These are phyloP conservation scores for Drosophila siamana DNA, from an alignment of 2,888 invertebrate genomes.

Conservation along the genomic window DNA sequence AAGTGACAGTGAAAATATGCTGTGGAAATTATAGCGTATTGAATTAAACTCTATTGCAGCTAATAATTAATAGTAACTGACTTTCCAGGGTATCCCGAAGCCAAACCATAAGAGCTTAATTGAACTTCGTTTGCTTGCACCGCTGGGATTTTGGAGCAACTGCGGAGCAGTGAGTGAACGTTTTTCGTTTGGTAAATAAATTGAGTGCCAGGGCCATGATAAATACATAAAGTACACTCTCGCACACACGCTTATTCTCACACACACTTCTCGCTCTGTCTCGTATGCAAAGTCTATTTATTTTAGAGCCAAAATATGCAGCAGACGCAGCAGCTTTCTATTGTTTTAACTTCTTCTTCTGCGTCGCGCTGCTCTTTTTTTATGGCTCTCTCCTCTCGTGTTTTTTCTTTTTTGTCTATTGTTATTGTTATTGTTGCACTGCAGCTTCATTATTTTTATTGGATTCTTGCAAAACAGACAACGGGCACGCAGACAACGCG, in stretches of 20 bases:
- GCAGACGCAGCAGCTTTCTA: constrained; percentile 72
- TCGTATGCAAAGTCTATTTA: constrained; percentile 77
- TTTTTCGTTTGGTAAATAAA: constrained; percentile 74
- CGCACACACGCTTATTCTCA: constrained; percentile 16
- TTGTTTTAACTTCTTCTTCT: constrained; percentile 65
- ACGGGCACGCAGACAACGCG: constrained; percentile 3
- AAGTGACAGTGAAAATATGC: not conserved
- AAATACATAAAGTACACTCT: constrained; percentile 48
- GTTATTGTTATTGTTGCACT: constrained; percentile 56
- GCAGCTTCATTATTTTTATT: constrained; percentile 76
- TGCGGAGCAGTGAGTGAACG: constrained; percentile 52
- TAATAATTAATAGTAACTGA: not conserved
- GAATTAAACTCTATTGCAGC: not conserved
- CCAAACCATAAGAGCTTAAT: not conserved
- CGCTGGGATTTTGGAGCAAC: constrained; percentile 38
- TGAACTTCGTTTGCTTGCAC: constrained; percentile 18
- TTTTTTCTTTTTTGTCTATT: constrained; percentile 8
- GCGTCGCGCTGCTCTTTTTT: constrained; percentile 56
- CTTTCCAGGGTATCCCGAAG: constrained; percentile 10
- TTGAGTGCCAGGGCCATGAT: constrained; percentile 72
- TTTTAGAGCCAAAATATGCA: constrained; percentile 75
- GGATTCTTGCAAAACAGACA: constrained; percentile 59
- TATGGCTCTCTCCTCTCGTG: constrained; percentile 48
- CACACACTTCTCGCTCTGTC: constrained; percentile 10
- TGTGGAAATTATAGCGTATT: not conserved